Base-by-base conservation (phyloP, 30 jellyfish, hydroid and myxozoan genomes). In the Haliclystus octoradiatus region DNA sequence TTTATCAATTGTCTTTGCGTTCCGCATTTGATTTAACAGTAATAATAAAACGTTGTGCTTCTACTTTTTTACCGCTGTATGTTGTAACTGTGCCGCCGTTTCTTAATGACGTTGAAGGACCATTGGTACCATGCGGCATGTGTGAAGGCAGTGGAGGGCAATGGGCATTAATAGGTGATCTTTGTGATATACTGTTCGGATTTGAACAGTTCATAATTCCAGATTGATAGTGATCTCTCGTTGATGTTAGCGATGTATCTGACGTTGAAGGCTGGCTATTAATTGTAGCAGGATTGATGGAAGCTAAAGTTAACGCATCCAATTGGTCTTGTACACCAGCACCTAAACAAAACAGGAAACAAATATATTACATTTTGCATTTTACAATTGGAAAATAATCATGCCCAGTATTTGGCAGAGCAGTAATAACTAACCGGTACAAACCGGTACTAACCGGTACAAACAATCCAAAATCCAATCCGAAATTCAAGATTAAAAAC, bases 261-360 rank as follows among this genome's bases (percentile, higher is more conserved):
- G 57, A 19, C 19, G 57, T 40, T 9, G 57, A 40, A 19, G 57
- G 57, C 19, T 40, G 57, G 19, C 9, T 9, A 19, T 40, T 19
- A 40, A 5, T 40, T 40, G 57, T 40, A 9, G 57, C 19, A 19
- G 9, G 9, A 19, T 40, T 9, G 19, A 40, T 40, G 57, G 86
- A 72, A 2, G 94, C 66, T 62, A 81, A 31, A 34, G 87, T 32
- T 0, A 81, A 34, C 24, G 97, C 95, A 46, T 88, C 97, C 31
- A 88, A 74, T 68, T 88, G 97, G 69, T 88, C 97, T 67, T 88
- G 97, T 12, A 88, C 97, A 46, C 97, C 97, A 50, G 97, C 76
- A 28, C 97, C 97, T 88, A 34, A 57, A 32, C 22, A 15, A 50
- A 46, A 1, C 26, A 69, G 26, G 40, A 74, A 74, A n/a, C n/a